Evolutionary conservation across 35 echinoderm and acorn worm genomes (phyloP).

Genomic region (Chiridota heheva): DNA sequence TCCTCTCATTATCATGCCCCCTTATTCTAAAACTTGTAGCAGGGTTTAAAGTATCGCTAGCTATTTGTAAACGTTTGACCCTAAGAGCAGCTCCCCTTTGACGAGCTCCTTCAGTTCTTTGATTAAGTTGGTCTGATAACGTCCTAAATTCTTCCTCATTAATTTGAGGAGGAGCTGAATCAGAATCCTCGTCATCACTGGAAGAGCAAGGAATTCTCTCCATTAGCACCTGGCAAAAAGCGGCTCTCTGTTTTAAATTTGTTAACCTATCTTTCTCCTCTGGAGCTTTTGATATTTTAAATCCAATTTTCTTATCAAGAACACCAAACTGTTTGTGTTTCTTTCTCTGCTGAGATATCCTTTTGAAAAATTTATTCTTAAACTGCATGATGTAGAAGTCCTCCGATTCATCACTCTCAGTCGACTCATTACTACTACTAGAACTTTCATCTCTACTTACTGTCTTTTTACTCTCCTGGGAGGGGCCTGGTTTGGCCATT

Average conservation of each 20-base stretch:
- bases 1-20: background rate
- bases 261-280: slow-evolving; percentile 68
- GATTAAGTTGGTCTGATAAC: slow-evolving; percentile 38
- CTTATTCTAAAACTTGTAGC: slow-evolving; percentile 17
- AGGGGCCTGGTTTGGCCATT: background rate
- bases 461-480: slow-evolving; percentile 13
- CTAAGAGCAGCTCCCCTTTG: slow-evolving; percentile 52
- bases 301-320: background rate
- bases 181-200: slow-evolving; percentile 48
- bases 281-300: slow-evolving; percentile 25
- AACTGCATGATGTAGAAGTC: slow-evolving; percentile 65
- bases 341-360: slow-evolving; percentile 22
- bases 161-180: slow-evolving; percentile 20
- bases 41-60: background rate
- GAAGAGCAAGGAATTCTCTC: slow-evolving; percentile 43
- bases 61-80: slow-evolving; percentile 25
- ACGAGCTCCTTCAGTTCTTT: slow-evolving; percentile 57
- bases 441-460: slow-evolving; percentile 43
- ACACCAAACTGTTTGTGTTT: slow-evolving; percentile 8
- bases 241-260: slow-evolving; percentile 64
- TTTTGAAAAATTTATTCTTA: slow-evolving; percentile 59
- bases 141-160: slow-evolving; percentile 44
- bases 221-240: slow-evolving; percentile 58
- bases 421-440: slow-evolving; percentile 80
- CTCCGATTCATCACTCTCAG: slow-evolving; percentile 25